Base-by-base conservation (phyloP, 2,113 vertebrate species). In the Atherinomorus stipes region DNA sequence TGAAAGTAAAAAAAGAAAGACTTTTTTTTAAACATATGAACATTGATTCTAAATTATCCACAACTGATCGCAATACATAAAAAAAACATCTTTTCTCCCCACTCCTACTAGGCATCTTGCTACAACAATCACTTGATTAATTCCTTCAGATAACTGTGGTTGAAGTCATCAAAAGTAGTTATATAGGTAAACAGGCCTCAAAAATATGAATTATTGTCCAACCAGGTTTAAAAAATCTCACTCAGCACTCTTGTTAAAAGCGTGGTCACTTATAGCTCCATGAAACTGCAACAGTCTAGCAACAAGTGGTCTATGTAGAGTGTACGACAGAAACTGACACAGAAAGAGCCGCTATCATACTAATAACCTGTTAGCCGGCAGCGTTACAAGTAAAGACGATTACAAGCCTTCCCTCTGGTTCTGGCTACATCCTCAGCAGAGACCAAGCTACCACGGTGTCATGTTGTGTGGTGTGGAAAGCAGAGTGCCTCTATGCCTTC, bases 391-490 rank as follows among this genome's bases (percentile, higher is more conserved):
- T 34, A 4, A 34, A 34, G 31, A 34, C 8, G 31, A 34, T 34
- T 34, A 10, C 16, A 50, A 11, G 11, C 28, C 34, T 68, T 56
- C 40, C 61, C 42, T 50, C 25, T 61, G 11, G 23, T 56, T 50
- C 56, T 50, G 51, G 62, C 72, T 57, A 31, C 38, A 65, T 57
- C 51, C 62, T 53, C 59, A 52, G 45, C 34, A 73, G 15, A 7
- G 22, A 21, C 45, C 19, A 60, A 38, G 70, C 74, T 50, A 62
- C 51, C 50, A 34, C 25, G 15, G 57, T 59, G 28, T 69, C 38
- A 52, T 21, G 37, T 7, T 34, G 26, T 38, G 7, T 56, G 38
- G 69, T 67, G 77, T 63, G 53, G 37, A 85, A 72, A 80, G 50
- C 51, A 60, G 23, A 42, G 16, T 21, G 51, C 31, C 79, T 58